A percentile compares a stretch with the other conserved stretches of the same genome.
Evolutionary conservation across 2,797 vertebrate species (phyloP).

Genomic region (Ctenochaetus hawaiiensis): DNA sequence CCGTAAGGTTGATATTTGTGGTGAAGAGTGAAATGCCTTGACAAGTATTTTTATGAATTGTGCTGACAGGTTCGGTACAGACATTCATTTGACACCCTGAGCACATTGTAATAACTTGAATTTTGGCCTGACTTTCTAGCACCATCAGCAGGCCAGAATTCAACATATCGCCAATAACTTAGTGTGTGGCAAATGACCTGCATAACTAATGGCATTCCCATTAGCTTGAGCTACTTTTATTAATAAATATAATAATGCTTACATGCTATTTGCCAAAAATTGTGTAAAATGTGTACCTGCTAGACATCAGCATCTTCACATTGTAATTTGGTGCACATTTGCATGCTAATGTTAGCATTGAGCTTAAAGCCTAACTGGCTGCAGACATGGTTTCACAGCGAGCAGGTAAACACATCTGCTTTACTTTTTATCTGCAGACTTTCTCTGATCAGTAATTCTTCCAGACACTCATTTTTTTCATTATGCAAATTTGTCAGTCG

Average conservation of each 20-base stretch:
- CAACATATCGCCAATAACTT: neutral
- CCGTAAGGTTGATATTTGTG: neutral
- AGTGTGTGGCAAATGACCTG: neutral
- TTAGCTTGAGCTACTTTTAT: neutral
- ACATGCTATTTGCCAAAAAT: neutral
- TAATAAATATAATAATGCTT: neutral
- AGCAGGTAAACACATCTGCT: constrained; percentile 10
- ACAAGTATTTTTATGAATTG: neutral
- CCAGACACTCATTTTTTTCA: constrained; percentile 9
- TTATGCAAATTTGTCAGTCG: constrained; percentile 29
- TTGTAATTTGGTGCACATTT: no score
- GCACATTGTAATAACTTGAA: neutral
- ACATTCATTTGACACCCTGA: neutral
- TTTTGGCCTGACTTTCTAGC: neutral
- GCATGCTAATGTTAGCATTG: neutral
- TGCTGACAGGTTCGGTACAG: neutral
- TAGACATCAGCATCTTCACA: neutral
- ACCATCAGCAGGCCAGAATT: neutral
- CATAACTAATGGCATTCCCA: neutral
- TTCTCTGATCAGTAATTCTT: constrained; percentile 36
- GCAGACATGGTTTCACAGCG: neutral
- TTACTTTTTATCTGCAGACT: constrained; percentile 5
- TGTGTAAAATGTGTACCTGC: neutral
- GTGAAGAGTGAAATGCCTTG: neutral
- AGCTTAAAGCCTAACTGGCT: neutral